These are phyloP conservation scores for Macrochelys suwanniensis DNA, from an alignment of 2,797 vertebrate species.

Conservation along the genomic window DNA sequence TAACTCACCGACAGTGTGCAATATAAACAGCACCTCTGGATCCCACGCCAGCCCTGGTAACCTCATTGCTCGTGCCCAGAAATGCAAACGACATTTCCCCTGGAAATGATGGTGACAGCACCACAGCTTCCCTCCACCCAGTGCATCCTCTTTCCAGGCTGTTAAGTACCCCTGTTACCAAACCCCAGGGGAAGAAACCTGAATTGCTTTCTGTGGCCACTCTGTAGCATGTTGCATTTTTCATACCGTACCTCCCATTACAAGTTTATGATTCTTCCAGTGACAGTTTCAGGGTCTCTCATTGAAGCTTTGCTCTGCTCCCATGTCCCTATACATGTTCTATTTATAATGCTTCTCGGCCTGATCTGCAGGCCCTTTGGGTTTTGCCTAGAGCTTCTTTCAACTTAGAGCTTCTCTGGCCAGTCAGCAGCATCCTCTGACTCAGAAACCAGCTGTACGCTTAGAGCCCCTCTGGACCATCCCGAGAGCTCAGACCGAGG, in stretches of 20 bases:
- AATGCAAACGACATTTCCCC: not conserved
- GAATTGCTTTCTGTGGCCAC: not conserved
- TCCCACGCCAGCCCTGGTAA: not conserved
- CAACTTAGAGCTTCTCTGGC: rapidly evolving
- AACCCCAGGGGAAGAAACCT: not conserved
- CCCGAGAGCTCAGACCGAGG: not conserved
- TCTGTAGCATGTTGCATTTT: not conserved
- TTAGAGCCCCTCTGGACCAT: rapidly evolving
- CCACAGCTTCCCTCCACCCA: not conserved
- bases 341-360: not conserved
- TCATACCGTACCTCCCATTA: not conserved
- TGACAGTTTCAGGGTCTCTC: not conserved
- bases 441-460: not conserved
- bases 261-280: not conserved
- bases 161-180: not conserved
- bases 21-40: too few relatives aligned
- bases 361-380: not conserved
- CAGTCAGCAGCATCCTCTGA: rapidly evolving
- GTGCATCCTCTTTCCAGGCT: not conserved
- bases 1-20: not conserved
- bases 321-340: not conserved
- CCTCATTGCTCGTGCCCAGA: not conserved
- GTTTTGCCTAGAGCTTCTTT: not conserved
- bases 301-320: not conserved
- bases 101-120: not conserved